These are phyloP conservation scores for Cavia aperea DNA, from an alignment of 2,113 vertebrate species.

Conservation along the genomic window DNA sequence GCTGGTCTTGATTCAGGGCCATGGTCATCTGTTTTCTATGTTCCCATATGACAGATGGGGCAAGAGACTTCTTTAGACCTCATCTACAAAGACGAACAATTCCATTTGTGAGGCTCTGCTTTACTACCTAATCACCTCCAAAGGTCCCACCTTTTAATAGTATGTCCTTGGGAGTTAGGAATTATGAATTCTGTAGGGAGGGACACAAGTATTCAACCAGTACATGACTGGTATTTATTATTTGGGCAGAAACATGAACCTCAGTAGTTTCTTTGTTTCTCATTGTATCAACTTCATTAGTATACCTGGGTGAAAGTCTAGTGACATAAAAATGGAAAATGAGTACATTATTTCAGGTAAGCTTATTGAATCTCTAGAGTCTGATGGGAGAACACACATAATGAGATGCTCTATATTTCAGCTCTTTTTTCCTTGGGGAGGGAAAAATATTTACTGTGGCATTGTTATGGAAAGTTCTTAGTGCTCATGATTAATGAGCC, in stretches of 20 bases:
- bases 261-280: neutral
- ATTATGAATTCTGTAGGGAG: neutral
- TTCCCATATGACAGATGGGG: neutral
- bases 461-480: slow-evolving; percentile 22
- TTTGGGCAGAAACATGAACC: slow-evolving; percentile 35
- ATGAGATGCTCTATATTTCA: slow-evolving; percentile 7
- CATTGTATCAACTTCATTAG: neutral
- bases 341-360: neutral
- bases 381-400: slow-evolving; percentile 22
- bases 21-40: neutral
- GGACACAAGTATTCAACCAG: neutral
- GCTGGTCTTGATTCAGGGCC: too few relatives aligned
- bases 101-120: neutral
- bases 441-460: neutral
- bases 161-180: neutral
- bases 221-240: neutral
- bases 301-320: slow-evolving; percentile 12
- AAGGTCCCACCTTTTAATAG: neutral
- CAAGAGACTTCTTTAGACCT: neutral
- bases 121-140: neutral
- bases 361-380: neutral
- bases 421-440: neutral
- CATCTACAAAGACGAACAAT: neutral
- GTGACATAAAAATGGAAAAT: slow-evolving; percentile 14
- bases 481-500: neutral